Evolutionary conservation across 2,113 vertebrate species (phyloP).

Genomic region (Chionomys nivalis): DNA sequence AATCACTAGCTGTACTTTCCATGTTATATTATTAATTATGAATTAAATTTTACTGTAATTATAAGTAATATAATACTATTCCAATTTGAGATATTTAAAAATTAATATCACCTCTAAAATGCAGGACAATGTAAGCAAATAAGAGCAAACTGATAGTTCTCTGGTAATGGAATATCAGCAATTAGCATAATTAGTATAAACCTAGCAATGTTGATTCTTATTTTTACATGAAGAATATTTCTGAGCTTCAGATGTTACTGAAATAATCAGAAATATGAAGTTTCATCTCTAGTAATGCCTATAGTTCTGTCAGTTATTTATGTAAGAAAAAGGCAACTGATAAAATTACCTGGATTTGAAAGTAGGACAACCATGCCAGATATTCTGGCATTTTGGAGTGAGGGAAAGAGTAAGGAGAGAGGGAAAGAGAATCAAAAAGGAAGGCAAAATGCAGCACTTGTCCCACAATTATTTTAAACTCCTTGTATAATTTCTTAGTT

Average conservation of each 20-base stretch:
- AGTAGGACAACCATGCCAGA: not conserved
- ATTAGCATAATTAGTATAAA: not conserved
- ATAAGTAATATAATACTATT: not conserved
- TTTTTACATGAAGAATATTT: not conserved
- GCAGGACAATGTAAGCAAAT: not conserved
- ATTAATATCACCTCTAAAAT: not conserved
- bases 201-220: not conserved
- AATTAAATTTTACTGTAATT: not conserved
- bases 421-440: not conserved
- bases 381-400: not conserved
- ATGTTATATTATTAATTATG: not conserved
- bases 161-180: not conserved
- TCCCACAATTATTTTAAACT: too few relatives aligned
- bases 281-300: not conserved
- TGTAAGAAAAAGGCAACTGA: not conserved
- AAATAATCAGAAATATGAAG: not conserved
- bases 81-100: not conserved
- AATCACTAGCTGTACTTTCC: not conserved
- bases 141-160: not conserved
- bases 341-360: not conserved
- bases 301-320: not conserved
- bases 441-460: not conserved
- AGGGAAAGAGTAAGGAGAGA: rapidly evolving
- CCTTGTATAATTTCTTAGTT: not conserved
- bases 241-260: not conserved